These are phyloP conservation scores for Chrysochloris asiatica DNA, from an alignment of 2,113 vertebrate genomes.

Conservation along the genomic window DNA sequence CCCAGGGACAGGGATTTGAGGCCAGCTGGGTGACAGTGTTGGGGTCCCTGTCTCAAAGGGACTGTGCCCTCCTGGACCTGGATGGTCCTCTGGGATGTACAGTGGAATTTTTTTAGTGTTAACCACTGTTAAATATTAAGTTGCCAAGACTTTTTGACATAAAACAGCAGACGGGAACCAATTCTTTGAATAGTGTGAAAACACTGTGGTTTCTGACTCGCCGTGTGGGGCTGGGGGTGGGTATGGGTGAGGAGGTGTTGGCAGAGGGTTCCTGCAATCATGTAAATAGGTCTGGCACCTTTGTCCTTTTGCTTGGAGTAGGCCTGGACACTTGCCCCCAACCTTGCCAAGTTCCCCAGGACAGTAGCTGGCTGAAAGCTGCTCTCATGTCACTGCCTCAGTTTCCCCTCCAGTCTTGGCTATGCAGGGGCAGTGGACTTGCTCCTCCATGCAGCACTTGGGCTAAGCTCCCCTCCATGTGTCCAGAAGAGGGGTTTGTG, in stretches of 20 bases:
- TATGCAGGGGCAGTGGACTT: background rate
- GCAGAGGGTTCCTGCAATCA: conserved; percentile 75
- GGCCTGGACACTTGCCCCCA: background rate
- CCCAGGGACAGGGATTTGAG: background rate
- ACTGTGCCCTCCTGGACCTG: background rate
- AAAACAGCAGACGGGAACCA: conserved; percentile 35
- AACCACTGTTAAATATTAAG: conserved; percentile 68
- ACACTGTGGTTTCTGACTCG: conserved; percentile 72
- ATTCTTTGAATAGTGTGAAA: conserved; percentile 49
- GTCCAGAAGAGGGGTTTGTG: background rate
- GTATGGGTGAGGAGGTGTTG: too few species aligned
- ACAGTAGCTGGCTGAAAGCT: background rate
- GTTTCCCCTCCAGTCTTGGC: background rate
- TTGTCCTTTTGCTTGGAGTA: background rate
- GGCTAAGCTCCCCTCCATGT: background rate
- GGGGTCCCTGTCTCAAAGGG: conserved; percentile 1
- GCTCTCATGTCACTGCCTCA: background rate
- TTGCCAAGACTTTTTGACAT: conserved; percentile 75
- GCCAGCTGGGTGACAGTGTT: background rate
- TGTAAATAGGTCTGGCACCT: conserved; percentile 81
- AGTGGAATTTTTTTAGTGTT: background rate
- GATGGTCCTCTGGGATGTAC: background rate
- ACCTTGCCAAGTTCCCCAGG: background rate
- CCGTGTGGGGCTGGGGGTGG: conserved; percentile 51
- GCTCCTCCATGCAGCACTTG: background rate